Base-by-base conservation (phyloP, 2,113 vertebrate genomes). In the Dinomys branickii region DNA sequence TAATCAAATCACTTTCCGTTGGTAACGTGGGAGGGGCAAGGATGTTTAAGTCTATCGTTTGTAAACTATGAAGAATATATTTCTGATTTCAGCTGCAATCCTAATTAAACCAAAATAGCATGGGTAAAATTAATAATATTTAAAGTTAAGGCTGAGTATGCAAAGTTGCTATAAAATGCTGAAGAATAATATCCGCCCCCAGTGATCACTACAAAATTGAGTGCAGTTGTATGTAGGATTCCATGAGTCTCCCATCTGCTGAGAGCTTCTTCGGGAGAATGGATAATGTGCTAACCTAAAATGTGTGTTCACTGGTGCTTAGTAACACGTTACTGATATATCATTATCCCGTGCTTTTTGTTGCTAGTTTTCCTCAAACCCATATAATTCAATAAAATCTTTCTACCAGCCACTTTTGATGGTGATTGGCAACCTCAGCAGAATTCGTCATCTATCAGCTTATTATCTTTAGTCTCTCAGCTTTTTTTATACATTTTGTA, bases 351-450 rank as follows among this genome's bases (percentile, higher is more conserved):
- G 11, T 78, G 20, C 4, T 77, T 88, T 88, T 91, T 78, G 41
- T 56, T 44, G 71, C 54, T 86, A 35, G 19, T 69, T 91, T 94
- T 63, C 81, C 41, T 94, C 95, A 93, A 84, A 65, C 73, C 7
- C 30, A 8, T 38, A 14, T 28, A 65, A 52, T 56, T 71, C 26
- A 84, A 8, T 73, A 26, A 56, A 14, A 58, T 83, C 22, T 91
- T 86, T 88, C 56, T 52, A 73, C 17, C 2, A 84, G 54, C 13
- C 20, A 20, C 26, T 44, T 28, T 61, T 84, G 1, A 63, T 33
- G 22, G 35, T 24, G 73, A 0, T 38, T 52, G 33, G 17, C 7
- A 87, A 50, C 58, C 81, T 84, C 30, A 41, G 75, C n/a, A 50
- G 26, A 88, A 19, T 73, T 59, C 67, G 24, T 75, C 41, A 75